phyloP scores from a whole-genome alignment of 2,888 invertebrate genomes.

The Copidosoma aretas region DNA sequence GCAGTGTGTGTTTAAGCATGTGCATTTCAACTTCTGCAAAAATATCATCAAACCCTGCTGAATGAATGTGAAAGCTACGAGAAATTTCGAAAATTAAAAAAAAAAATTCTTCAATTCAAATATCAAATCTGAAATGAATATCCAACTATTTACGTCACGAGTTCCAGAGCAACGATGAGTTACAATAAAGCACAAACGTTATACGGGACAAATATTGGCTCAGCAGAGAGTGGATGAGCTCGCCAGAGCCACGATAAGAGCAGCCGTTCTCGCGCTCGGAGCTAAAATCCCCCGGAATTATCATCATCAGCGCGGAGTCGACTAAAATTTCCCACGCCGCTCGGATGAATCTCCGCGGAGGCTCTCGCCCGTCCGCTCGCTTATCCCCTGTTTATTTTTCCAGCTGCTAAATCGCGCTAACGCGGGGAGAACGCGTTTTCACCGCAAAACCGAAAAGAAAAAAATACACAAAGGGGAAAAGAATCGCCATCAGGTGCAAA shows the following conservation, averaged over 20 bases:
- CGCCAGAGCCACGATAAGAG: neutral
- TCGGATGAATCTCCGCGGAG: neutral
- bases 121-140: too few species aligned
- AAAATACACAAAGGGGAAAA: neutral
- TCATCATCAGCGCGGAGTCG: neutral
- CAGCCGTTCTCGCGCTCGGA: neutral
- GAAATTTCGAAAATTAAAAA: too few species aligned
- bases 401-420: constrained; percentile 8
- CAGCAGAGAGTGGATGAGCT: neutral
- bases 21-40: too few species aligned
- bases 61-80: too few species aligned
- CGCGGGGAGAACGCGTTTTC: neutral
- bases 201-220: neutral
- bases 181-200: too few species aligned
- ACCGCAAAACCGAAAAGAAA: neutral
- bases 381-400: neutral
- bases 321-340: neutral
- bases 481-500: neutral
- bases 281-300: neutral
- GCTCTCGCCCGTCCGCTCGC: neutral
- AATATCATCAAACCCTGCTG: too few species aligned
- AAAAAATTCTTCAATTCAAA: too few species aligned
- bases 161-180: too few species aligned
- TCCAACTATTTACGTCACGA: too few species aligned
- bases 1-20: too few species aligned